Percentiles rank a stretch among this genome's conserved stretches.
phyloP scores from a whole-genome alignment of 2,797 vertebrate species.

The Sarcophilus harrisii region DNA sequence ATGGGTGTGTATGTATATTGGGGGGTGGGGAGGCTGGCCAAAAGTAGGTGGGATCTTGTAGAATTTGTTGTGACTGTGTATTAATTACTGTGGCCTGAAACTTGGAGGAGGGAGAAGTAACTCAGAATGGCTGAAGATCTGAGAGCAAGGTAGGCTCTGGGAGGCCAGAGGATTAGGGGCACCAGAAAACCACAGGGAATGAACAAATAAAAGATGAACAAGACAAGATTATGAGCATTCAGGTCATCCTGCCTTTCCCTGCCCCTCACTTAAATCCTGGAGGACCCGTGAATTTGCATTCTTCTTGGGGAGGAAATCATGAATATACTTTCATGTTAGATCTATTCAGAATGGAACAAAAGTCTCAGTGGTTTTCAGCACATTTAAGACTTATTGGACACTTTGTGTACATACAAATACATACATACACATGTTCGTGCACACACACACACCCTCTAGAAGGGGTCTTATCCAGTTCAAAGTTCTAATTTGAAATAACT shows the following conservation, averaged over 20 bases:
- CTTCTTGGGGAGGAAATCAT: conserved; percentile 10
- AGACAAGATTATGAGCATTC: neutral
- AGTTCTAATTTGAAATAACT: neutral
- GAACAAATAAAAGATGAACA: neutral
- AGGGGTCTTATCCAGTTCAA: neutral
- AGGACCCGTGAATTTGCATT: conserved; percentile 28
- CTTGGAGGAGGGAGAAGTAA: conserved; percentile 74
- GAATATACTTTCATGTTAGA: neutral
- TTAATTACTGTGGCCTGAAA: conserved; percentile 39
- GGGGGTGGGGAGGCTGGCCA: neutral
- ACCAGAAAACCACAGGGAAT: rapidly evolving
- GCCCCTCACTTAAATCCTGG: neutral
- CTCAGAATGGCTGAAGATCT: conserved; percentile 61
- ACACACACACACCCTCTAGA: neutral
- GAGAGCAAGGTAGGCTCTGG: neutral
- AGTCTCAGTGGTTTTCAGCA: no score
- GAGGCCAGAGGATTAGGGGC: neutral
- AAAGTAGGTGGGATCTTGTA: neutral
- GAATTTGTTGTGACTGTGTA: neutral
- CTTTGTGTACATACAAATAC: neutral
- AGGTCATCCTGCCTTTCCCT: neutral
- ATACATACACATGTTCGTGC: no score
- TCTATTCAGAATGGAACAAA: no score
- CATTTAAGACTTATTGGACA: neutral
- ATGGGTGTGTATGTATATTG: no score